Percentiles rank a stretch among this genome's conserved stretches.
These are phyloP conservation scores for Abscondita cerata DNA, from an alignment of 2,888 invertebrate species.

Conservation along the genomic window DNA sequence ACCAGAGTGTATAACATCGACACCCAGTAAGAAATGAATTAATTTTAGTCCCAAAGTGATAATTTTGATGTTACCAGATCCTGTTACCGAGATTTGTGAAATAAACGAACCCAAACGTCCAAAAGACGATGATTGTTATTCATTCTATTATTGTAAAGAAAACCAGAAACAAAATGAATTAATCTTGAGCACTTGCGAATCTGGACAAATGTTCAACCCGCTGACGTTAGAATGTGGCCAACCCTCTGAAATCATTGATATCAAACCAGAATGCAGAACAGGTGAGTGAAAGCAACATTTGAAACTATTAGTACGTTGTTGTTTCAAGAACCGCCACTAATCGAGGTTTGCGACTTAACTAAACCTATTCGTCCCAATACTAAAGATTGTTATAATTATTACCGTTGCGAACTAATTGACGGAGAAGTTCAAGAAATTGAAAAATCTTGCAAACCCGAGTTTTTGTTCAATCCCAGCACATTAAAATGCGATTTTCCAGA, in stretches of 20 bases:
- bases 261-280: neutral
- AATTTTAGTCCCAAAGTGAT: neutral
- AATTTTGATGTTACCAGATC: neutral
- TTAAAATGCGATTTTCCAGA: slow-evolving; percentile 1
- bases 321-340: neutral
- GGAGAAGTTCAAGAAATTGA: neutral
- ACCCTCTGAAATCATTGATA: neutral
- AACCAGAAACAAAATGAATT: neutral
- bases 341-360: neutral
- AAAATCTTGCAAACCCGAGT: neutral
- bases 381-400: neutral
- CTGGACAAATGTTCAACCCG: neutral
- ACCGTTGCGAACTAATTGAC: neutral
- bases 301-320: too few relatives aligned
- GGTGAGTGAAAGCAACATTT: neutral
- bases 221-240: neutral
- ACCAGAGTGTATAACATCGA: neutral
- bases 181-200: neutral
- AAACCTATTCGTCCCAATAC: neutral
- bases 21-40: neutral
- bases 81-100: neutral
- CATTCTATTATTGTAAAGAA: neutral
- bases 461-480: neutral
- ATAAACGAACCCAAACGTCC: neutral
- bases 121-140: neutral